phyloP scores from a whole-genome alignment of 2,888 invertebrate genomes.

The Eupithecia insigniata region DNA sequence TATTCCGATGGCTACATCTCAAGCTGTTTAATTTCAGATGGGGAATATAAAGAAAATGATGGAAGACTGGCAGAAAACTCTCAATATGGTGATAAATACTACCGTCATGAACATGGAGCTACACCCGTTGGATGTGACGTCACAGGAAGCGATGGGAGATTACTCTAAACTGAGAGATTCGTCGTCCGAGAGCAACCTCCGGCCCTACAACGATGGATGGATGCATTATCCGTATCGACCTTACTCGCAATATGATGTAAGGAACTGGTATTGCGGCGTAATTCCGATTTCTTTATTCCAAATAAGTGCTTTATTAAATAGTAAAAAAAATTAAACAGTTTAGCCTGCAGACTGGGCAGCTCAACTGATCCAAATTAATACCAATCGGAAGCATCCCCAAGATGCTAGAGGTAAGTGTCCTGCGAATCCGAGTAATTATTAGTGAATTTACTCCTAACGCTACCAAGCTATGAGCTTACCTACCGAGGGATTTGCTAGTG shows the following conservation, averaged over 20 bases:
- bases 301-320: no score
- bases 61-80: constrained; percentile 73
- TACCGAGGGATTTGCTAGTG: background rate
- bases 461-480: background rate
- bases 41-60: constrained; percentile 69
- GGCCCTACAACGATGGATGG: constrained; percentile 60
- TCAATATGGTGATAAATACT: constrained; percentile 69
- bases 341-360: no score
- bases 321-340: no score
- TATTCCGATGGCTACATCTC: constrained; percentile 21
- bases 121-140: constrained; percentile 60
- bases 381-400: no score
- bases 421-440: no score
- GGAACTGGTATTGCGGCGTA: no score
- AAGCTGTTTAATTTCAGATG: constrained; percentile 58
- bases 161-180: constrained; percentile 65
- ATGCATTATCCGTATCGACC: constrained; percentile 57
- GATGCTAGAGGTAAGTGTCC: no score
- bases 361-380: no score
- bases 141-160: constrained; percentile 74
- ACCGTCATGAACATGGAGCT: constrained; percentile 60
- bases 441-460: background rate
- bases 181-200: constrained; percentile 64
- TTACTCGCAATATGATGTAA: constrained; percentile 60
- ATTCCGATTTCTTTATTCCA: no score